These are phyloP conservation scores for Ennomos quercinarius DNA, from an alignment of 2,888 invertebrate genomes.

Conservation along the genomic window DNA sequence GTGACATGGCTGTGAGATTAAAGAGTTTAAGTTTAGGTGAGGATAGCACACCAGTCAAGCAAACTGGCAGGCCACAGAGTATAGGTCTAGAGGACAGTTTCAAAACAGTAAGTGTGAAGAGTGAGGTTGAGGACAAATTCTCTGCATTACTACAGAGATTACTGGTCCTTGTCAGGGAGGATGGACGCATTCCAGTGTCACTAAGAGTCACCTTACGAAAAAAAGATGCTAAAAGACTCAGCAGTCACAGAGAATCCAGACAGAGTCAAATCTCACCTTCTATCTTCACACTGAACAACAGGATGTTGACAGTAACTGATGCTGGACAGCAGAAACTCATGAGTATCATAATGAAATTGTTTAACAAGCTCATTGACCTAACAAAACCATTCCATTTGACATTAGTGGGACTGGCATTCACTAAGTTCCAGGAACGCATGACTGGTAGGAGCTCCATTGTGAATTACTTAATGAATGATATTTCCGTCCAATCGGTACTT, in stretches of 20 bases:
- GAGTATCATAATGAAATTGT: slow-evolving; percentile 89
- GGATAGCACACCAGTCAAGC: slow-evolving; percentile 89
- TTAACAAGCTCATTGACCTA: slow-evolving; percentile 90
- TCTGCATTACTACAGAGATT: slow-evolving; percentile 88
- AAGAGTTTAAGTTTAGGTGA: slow-evolving; percentile 90
- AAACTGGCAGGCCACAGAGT: slow-evolving; percentile 91
- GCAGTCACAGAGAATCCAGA: slow-evolving; percentile 90
- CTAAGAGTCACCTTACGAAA: slow-evolving; percentile 91
- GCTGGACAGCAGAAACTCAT: slow-evolving; percentile 88
- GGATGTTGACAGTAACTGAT: slow-evolving; percentile 79
- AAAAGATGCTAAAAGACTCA: slow-evolving; percentile 87
- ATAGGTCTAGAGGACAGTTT: slow-evolving; percentile 93
- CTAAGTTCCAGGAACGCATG: slow-evolving; percentile 91
- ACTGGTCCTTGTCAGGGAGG: slow-evolving; percentile 89
- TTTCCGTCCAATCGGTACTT: slow-evolving; percentile 91
- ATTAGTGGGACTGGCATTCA: slow-evolving; percentile 92
- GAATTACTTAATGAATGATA: slow-evolving; percentile 90
- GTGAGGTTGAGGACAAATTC: slow-evolving; percentile 90
- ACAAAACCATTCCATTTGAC: slow-evolving; percentile 92
- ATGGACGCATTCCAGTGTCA: slow-evolving; percentile 91
- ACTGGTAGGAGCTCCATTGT: slow-evolving; percentile 90
- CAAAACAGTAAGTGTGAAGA: slow-evolving; percentile 89
- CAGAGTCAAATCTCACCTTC: slow-evolving; percentile 90
- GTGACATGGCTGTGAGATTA: slow-evolving; percentile 88
- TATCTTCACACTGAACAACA: slow-evolving; percentile 83